Conservation (phyloP, 1,140 invertebrate species). For the Reticulitermes speratus region DNA sequence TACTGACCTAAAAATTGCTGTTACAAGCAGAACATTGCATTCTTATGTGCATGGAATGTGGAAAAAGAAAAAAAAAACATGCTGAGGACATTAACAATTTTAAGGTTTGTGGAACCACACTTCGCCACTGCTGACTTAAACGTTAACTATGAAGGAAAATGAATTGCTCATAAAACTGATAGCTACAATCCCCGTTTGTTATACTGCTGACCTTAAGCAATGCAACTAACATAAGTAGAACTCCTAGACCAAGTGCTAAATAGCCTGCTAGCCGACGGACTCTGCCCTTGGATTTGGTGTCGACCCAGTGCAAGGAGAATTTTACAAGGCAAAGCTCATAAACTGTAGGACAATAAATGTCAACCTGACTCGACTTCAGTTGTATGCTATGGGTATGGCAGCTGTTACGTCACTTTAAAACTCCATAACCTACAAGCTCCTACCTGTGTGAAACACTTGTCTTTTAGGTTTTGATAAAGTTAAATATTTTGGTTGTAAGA, state of each 20-base stretch:
- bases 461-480: not conserved
- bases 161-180: no score
- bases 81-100: no score
- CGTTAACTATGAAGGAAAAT: no score
- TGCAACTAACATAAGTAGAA: not conserved
- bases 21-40: no score
- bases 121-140: no score
- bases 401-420: not conserved
- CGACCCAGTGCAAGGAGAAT: not conserved
- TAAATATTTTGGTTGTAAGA: not conserved
- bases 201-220: not conserved
- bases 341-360: constrained; percentile 1
- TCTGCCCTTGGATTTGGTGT: not conserved
- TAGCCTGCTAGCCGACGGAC: not conserved
- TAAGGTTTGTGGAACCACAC: no score
- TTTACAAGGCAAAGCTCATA: not conserved
- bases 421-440: not conserved
- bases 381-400: not conserved
- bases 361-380: not conserved
- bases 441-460: not conserved
- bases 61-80: no score
- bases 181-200: not conserved
- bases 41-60: no score
- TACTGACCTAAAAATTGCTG: no score
- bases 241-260: not conserved